phyloP scores from a whole-genome alignment of 2,113 vertebrate species.

The Empidonax traillii region DNA sequence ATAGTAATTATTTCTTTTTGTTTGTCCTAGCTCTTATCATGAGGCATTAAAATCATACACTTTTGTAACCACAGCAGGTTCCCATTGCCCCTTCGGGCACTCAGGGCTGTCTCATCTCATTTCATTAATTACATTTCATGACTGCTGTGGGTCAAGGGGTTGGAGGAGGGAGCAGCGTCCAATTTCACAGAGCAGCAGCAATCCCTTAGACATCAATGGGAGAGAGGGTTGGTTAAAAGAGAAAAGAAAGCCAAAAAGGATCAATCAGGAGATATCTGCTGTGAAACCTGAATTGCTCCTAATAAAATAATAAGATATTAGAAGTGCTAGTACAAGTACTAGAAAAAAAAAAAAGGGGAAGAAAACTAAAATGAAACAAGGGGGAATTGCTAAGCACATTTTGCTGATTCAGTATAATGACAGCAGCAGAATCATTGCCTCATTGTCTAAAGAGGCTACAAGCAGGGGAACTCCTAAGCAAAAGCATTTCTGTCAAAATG shows the following conservation, averaged over 20 bases:
- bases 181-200: constrained; percentile 63
- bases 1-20: constrained; percentile 48
- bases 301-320: constrained; percentile 31
- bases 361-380: not conserved
- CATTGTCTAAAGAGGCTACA: not conserved
- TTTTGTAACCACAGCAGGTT: constrained; percentile 68
- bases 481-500: constrained; percentile 2
- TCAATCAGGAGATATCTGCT: constrained; percentile 50
- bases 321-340: not conserved
- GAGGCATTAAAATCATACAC: constrained; percentile 68
- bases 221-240: constrained; percentile 20
- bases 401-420: constrained; percentile 7
- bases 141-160: constrained; percentile 64
- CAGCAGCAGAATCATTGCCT: not conserved
- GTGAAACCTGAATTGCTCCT: constrained; percentile 27
- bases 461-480: not conserved
- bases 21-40: constrained; percentile 61
- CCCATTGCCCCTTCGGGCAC: constrained; percentile 61
- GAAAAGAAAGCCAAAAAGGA: constrained; percentile 23
- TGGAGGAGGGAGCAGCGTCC: constrained; percentile 49
- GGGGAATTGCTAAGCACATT: not conserved
- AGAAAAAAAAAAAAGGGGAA: not conserved
- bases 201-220: constrained; percentile 42
- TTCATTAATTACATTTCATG: constrained; percentile 76
- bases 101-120: constrained; percentile 69